Percentiles rank a stretch among this genome's conserved stretches.
Conservation (phyloP, 2,888 invertebrate genomes). For the Volucella zonaria region DNA sequence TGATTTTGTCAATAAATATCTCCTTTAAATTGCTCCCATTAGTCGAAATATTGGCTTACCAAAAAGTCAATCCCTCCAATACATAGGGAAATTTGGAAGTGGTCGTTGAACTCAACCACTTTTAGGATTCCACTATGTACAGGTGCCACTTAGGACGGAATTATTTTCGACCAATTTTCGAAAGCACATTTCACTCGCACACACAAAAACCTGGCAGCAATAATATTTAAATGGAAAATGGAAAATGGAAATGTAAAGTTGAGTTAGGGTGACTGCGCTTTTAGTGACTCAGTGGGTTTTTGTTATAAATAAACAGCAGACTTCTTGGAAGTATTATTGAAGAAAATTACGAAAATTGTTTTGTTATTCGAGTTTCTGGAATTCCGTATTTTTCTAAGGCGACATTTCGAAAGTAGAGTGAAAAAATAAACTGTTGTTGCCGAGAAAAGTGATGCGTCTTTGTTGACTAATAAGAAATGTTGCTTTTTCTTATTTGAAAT, state of each 20-base stretch:
- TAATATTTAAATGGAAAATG: constrained; percentile 17
- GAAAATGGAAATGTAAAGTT: constrained; percentile 22
- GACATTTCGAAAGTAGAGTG: constrained; percentile 11
- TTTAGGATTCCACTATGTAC: constrained; percentile 51
- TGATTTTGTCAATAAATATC: neutral
- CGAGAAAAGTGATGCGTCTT: too few species aligned
- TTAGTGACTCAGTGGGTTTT: constrained; percentile 48
- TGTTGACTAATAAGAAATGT: too few species aligned
- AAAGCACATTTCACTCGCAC: constrained; percentile 5
- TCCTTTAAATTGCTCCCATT: constrained; percentile 20
- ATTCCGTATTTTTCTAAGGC: neutral
- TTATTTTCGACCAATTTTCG: constrained; percentile 30
- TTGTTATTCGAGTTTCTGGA: constrained; percentile 2
- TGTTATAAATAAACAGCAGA: constrained; percentile 36
- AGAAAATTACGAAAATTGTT: constrained; percentile 2
- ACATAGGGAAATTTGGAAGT: constrained; percentile 22
- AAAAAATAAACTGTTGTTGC: too few species aligned
- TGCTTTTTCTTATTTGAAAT: too few species aligned
- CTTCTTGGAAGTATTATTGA: constrained; percentile 29
- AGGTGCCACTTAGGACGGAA: constrained; percentile 45
- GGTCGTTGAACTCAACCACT: constrained; percentile 72
- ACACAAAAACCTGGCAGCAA: neutral
- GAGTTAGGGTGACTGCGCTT: constrained; percentile 42
- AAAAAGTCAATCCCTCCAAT: constrained; percentile 15
- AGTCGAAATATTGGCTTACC: constrained; percentile 7